Conservation (phyloP, 2,888 invertebrate genomes). For the Coelopa pilipes region DNA sequence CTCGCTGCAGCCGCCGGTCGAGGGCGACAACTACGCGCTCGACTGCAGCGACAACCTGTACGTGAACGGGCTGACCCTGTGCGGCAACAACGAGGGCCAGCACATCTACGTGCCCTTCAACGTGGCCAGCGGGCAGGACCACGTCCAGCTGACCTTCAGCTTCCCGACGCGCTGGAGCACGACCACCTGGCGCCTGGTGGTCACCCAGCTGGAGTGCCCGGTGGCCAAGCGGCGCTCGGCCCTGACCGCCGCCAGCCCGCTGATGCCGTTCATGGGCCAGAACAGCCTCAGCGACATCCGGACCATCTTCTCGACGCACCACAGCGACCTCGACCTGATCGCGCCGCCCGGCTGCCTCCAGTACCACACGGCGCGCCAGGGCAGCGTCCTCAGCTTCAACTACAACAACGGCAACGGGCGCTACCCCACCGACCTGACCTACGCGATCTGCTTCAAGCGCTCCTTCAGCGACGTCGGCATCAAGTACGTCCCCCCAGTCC, state of each 20-base stretch:
- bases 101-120: slow-evolving; percentile 67
- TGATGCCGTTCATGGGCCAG: slow-evolving; percentile 30
- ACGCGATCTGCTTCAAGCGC: slow-evolving; percentile 74
- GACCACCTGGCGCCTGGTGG: slow-evolving; percentile 70
- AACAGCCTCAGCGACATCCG: slow-evolving; percentile 51
- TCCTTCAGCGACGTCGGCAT: slow-evolving; percentile 53
- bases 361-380: slow-evolving; percentile 72
- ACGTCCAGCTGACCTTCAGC: slow-evolving; percentile 67
- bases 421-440: slow-evolving; percentile 71
- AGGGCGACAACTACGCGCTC: slow-evolving; percentile 37
- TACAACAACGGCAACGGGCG: slow-evolving; percentile 70
- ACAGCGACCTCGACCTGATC: slow-evolving; percentile 58
- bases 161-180: slow-evolving; percentile 64
- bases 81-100: slow-evolving; percentile 74
- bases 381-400: slow-evolving; percentile 72
- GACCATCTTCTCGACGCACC: slow-evolving; percentile 53
- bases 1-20: slow-evolving; percentile 52
- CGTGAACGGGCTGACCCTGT: slow-evolving; percentile 64
- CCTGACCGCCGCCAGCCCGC: slow-evolving; percentile 28
- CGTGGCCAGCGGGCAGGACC: slow-evolving; percentile 55
- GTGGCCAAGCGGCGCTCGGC: slow-evolving; percentile 37
- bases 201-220: slow-evolving; percentile 73
- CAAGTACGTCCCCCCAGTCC: slow-evolving; percentile 50
- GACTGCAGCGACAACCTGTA: slow-evolving; percentile 57
- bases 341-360: slow-evolving; percentile 76